Percentiles rank a stretch among this genome's conserved stretches.
Evolutionary conservation across 2,113 vertebrate species (phyloP).

Genomic region (Murina feae): DNA sequence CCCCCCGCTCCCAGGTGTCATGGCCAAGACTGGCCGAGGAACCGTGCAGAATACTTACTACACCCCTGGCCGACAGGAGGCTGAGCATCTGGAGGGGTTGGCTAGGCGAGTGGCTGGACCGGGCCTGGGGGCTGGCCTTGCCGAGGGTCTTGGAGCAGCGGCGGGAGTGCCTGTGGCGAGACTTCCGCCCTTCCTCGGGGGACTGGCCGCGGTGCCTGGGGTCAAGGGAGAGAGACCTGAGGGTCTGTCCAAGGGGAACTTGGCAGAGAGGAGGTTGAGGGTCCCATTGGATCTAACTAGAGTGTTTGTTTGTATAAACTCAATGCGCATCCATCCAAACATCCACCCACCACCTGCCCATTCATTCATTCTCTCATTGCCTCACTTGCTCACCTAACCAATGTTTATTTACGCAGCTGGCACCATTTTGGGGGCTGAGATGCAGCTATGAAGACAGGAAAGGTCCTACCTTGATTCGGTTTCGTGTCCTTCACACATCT

Average conservation of each 20-base stretch:
- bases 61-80: slow-evolving; percentile 85
- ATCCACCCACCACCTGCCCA: background rate
- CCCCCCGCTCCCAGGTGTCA: background rate
- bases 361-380: background rate
- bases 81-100: slow-evolving; percentile 80
- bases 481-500: background rate
- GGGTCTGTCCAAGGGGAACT: background rate
- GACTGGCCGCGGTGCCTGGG: slow-evolving; percentile 83
- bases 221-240: background rate
- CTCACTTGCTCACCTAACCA: background rate
- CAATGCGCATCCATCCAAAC: rapidly evolving
- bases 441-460: background rate
- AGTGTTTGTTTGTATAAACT: background rate
- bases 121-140: slow-evolving; percentile 77
- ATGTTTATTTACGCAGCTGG: background rate
- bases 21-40: slow-evolving; percentile 63
- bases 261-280: background rate
- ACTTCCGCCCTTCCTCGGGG: slow-evolving; percentile 80
- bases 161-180: slow-evolving; percentile 73
- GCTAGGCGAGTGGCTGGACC: slow-evolving; percentile 72
- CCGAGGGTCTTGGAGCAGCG: slow-evolving; percentile 68
- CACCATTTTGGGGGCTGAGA: background rate
- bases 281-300: background rate
- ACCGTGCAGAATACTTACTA: slow-evolving; percentile 88
- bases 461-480: background rate